phyloP scores from a whole-genome alignment of 2,888 invertebrate species.

The Drosophila kambysellisi region DNA sequence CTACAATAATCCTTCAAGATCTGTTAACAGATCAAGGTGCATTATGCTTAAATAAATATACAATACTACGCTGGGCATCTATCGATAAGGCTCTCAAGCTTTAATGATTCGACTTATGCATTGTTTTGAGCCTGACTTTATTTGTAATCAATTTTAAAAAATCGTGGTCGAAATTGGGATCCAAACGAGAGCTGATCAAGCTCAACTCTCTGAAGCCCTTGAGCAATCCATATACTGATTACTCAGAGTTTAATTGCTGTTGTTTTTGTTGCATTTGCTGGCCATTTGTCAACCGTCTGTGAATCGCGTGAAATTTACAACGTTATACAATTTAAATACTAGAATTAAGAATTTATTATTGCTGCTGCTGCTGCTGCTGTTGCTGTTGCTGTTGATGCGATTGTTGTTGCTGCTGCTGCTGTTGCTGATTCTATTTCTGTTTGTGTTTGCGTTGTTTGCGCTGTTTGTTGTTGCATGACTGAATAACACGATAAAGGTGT shows the following conservation, averaged over 20 bases:
- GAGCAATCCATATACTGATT: conserved; percentile 13
- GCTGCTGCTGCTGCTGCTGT: conserved; percentile 32
- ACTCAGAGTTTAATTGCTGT: conserved; percentile 25
- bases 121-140: background rate
- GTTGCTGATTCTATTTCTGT: conserved; percentile 24
- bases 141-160: background rate
- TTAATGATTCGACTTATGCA: background rate
- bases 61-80: background rate
- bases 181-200: background rate
- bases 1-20: background rate
- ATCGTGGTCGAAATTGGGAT: background rate
- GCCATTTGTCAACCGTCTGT: conserved; percentile 52
- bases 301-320: conserved; percentile 64
- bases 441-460: conserved; percentile 23
- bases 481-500: conserved; percentile 48
- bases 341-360: conserved; percentile 51
- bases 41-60: background rate
- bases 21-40: background rate
- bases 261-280: conserved; percentile 28
- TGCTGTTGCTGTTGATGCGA: conserved; percentile 27
- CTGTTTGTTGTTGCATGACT: conserved; percentile 60
- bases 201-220: background rate
- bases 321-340: conserved; percentile 66
- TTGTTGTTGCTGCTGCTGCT: conserved; percentile 16
- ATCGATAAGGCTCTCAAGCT: background rate